A percentile compares a stretch with the other conserved stretches of the same genome.
Evolutionary conservation across 2,797 vertebrate genomes (phyloP).

Genomic region (Sus cebifrons): DNA sequence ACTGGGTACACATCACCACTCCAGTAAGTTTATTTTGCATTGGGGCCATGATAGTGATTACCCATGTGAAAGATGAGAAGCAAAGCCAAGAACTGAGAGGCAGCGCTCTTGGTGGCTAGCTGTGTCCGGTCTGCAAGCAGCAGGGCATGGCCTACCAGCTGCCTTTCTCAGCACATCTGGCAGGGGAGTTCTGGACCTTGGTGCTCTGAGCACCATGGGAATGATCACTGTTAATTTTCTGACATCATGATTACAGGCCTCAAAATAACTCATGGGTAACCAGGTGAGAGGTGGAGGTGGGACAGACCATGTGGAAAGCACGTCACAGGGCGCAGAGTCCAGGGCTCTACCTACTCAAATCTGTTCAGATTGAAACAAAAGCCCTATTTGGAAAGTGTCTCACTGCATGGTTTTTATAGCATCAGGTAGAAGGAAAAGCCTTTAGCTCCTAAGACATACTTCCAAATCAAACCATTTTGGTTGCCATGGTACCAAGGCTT

Average conservation of each 20-base stretch:
- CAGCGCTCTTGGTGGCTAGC: not conserved
- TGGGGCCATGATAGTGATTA: not conserved
- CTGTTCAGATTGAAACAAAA: constrained; percentile 67
- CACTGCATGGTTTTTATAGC: constrained; percentile 78
- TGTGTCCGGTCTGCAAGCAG: not conserved
- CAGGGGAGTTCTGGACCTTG: not conserved
- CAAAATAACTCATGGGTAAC: constrained; percentile 59
- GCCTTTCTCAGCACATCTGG: constrained; percentile 48
- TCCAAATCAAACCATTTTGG: constrained; percentile 87
- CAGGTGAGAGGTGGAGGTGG: constrained; percentile 22
- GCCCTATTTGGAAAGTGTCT: constrained; percentile 18
- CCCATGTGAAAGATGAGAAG: constrained; percentile 17
- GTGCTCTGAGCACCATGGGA: not conserved
- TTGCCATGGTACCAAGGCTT: constrained; percentile 91
- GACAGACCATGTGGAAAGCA: not conserved
- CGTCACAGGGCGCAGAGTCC: not conserved
- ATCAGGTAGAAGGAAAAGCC: constrained; percentile 84
- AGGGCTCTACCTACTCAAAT: constrained; percentile 44
- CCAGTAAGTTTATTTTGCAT: constrained; percentile 30
- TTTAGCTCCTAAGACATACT: constrained; percentile 78
- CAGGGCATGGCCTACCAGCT: not conserved
- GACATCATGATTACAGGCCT: constrained; percentile 69
- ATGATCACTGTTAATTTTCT: not conserved
- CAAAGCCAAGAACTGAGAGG: not conserved
- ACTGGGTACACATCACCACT: not conserved